Evolutionary conservation across 1,140 invertebrate genomes (phyloP), one percentile per base, ranked within the genome.

Genomic region (Nasonia giraulti): DNA sequence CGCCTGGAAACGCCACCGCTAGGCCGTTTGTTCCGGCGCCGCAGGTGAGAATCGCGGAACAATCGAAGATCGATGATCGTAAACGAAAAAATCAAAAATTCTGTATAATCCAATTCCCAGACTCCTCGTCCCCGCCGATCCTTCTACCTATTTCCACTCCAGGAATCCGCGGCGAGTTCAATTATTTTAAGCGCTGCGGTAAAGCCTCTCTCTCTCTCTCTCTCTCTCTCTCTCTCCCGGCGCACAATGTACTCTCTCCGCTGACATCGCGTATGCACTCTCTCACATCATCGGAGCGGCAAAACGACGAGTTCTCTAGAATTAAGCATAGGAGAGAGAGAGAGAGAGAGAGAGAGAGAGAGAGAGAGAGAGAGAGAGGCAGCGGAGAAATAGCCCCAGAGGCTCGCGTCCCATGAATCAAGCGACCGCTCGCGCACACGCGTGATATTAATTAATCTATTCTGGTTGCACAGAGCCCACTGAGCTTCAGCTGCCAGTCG

Each of bases 11-110:
- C 75, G 86, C 91, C 55, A 88, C 93, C 10, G 92, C 94, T 20
- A 90, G 92, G 74, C 91, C 91, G 8, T 92, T 90, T 74, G 91
- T 93, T 88, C 92, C 92, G 2, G 47, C 87, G 90, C 90, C 92
- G 89, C 80, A 92, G 91, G 66, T 92, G 88, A 77, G 88, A 88
- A 10, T n/a, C 40, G 23, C 47, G 40, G 5, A 33, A 33, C 33
- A 33, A 33, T 2, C 33, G 33, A 33, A 33, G 5, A 33, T 33
- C 33, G 33, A 33, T 5, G 33, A 33, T 33, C 33, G 5, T 6
- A 37, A 5, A 44, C 7, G 37, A 11, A 73, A 73, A n/a, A 73
- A 33, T 3, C 71, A 27, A 11, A 10, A 44, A 44, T 44, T 44
- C 40, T 44, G 8, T 8, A 44, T 44, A 44, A 8, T 44, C 0